Conservation (phyloP, 2,113 vertebrate genomes). For the Saguinus imperator region DNA sequence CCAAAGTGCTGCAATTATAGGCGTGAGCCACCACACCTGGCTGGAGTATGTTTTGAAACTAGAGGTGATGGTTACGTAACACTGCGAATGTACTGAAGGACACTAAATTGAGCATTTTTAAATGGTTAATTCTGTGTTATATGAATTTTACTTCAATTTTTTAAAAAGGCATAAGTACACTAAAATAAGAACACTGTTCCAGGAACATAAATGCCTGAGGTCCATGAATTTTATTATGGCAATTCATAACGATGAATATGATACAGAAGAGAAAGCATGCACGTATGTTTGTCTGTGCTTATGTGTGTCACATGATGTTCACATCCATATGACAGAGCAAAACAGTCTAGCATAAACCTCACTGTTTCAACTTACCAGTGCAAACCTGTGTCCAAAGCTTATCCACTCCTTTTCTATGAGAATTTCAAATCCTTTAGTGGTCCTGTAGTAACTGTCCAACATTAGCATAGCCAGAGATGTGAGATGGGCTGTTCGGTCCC, state of each 20-base stretch:
- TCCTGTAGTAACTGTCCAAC: conserved; percentile 96
- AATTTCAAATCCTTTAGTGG: conserved; percentile 94
- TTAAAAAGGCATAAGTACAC: not conserved
- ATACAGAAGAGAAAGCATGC: not conserved
- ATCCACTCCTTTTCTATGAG: conserved; percentile 98
- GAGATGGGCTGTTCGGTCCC: conserved; percentile 97
- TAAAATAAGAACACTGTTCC: not conserved
- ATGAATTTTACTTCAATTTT: not conserved
- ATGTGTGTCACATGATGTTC: not conserved
- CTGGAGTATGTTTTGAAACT: not conserved
- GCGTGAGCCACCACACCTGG: too few relatives aligned
- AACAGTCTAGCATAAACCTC: not conserved
- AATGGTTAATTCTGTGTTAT: conserved; percentile 11
- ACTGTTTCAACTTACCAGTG: conserved; percentile 87
- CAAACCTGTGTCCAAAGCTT: conserved; percentile 96
- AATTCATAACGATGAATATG: not conserved
- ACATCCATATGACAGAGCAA: not conserved
- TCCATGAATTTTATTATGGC: not conserved
- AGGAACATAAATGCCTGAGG: not conserved
- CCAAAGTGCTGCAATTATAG: too few relatives aligned
- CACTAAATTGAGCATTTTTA: not conserved
- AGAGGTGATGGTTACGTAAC: not conserved
- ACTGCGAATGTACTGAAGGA: not conserved
- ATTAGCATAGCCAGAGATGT: conserved; percentile 96
- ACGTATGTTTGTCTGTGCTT: not conserved